Base-by-base conservation (phyloP, 2,797 vertebrate species). In the Propithecus deckenii region DNA sequence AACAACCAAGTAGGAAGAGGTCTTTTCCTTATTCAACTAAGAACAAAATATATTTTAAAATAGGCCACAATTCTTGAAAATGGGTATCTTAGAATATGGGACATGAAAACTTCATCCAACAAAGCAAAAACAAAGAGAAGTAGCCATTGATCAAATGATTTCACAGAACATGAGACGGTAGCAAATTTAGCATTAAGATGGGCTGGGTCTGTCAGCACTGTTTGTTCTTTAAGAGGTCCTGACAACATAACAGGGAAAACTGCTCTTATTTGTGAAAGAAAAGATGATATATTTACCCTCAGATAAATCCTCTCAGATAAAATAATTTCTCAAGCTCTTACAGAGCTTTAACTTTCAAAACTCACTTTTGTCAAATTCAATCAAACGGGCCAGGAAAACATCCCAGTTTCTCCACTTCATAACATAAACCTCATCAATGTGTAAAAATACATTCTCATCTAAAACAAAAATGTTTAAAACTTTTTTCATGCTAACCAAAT, bases 401-500 rank as follows among this genome's bases (percentile, higher is more conserved):
- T 25, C 22, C 10, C 32, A 63, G 15, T 18, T 95, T 92, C 71
- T 95, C n/a, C 86, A 59, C 11, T 69, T 84, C 23, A 50, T 23
- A 84, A 79, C 7, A 61, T 32, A 86, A 96, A 76, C 17, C 23
- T 55, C 18, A 81, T 3, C 28, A 86, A 43, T 65, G 13, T 76
- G 20, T 71, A 41, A 95, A 96, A 96, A 95, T 38, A 88, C n/a
- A 91, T 28, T 71, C 59, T 61, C 30, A 79, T 41, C 50, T 75
- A 89, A 91, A 85, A 86, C 76, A 52, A 84, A 96, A 85, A 63
- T 46, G 59, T 95, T 98, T 97, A 89, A 95, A 89, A 97, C 12
- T 97, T 98, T 98, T 89, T 83, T 72, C 91, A 86, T 52, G 75
- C 80, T 97, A 97, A 96, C 94, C 89, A 88, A 88, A 89, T 71